These are phyloP conservation scores for Ligdia adustata DNA, from an alignment of 2,888 invertebrate species.

Conservation along the genomic window DNA sequence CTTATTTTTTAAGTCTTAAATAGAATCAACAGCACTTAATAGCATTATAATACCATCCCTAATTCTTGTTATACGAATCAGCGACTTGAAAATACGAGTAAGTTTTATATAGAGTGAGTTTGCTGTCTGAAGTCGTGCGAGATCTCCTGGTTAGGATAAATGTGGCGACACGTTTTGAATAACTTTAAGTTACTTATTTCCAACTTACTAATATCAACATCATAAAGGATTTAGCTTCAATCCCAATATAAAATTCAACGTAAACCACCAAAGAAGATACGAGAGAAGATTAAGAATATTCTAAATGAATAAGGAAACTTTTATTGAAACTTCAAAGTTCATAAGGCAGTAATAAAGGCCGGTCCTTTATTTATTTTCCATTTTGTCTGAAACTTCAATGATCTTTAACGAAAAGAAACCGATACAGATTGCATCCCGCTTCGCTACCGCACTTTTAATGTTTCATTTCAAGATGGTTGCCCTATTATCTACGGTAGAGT, in stretches of 20 bases:
- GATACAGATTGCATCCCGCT: conserved; percentile 47
- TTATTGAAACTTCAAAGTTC: conserved; percentile 32
- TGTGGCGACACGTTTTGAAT: conserved; percentile 79
- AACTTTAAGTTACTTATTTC: conserved; percentile 66
- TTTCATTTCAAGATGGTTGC: conserved; percentile 58
- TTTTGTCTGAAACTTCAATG: conserved; percentile 76
- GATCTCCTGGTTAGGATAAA: conserved; percentile 78
- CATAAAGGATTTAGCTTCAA: conserved; percentile 25
- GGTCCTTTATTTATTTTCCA: conserved; percentile 65
- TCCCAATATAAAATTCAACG: conserved; percentile 1
- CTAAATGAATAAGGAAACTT: conserved; percentile 35
- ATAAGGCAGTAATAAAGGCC: conserved; percentile 55
- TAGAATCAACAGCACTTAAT: no score
- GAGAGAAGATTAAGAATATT: conserved; percentile 23
- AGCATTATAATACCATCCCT: no score
- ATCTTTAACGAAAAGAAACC: conserved; percentile 76
- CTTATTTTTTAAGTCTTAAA: no score
- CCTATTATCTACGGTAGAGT: conserved; percentile 59
- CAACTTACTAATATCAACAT: conserved; percentile 53
- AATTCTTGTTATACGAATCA: conserved; percentile 22
- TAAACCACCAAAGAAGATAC: conserved; percentile 1
- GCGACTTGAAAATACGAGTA: conserved; percentile 29
- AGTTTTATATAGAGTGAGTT: conserved; percentile 68
- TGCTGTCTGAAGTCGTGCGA: conserved; percentile 72
- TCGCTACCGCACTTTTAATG: conserved; percentile 41